Base-by-base conservation (phyloP, 2,888 invertebrate species). In the Strigamia maritima region DNA sequence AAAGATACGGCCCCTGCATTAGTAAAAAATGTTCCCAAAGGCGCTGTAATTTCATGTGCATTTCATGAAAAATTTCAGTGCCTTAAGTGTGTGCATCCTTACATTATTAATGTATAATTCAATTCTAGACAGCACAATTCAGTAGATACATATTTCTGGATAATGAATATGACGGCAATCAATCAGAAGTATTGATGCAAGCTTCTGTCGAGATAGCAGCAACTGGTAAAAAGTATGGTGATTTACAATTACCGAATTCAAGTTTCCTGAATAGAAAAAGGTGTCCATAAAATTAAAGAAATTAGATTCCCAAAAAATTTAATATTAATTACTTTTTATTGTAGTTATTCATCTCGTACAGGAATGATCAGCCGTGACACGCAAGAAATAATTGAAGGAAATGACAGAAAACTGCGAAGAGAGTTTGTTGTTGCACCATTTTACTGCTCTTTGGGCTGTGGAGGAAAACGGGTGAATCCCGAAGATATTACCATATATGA, bases 371-470 rank as follows among this genome's bases (percentile, higher is more conserved):
- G 77, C 26, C 40, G 77, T 14, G 49, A 77, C 6, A 77, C 77
- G 1, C 77, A 77, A 77, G 44, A 77, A 77, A 77, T 77, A 22
- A 26, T 77, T 77, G 77, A 77, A n/a, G 77, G 77, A 12, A 24
- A 4, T 24, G 77, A 77, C 12, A 19, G 44, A 24, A 49, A 12
- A 10, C 1, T 40, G 44, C 3, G 78, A 60, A 19, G 0, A 8
- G 78, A 78, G 19, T 60, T 16, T 16, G 65, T 78, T n/a, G 65
- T 78, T n/a, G 60, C 78, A 12, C 78, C 78, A 22, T 78, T 78
- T 40, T 78, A 35, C 19, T 78, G 78, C 35, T 22, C 31, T 54
- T n/a, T 19, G 6, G 78, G 78, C 16, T 78, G 78, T 65, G 78
- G 78, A 65, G 78, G 78, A n/a, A 31, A 19, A 60, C 8, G 31